A percentile compares a stretch with the other conserved stretches of the same genome.
Evolutionary conservation across 2,113 vertebrate species (phyloP).

Genomic region (Capra hircus): DNA sequence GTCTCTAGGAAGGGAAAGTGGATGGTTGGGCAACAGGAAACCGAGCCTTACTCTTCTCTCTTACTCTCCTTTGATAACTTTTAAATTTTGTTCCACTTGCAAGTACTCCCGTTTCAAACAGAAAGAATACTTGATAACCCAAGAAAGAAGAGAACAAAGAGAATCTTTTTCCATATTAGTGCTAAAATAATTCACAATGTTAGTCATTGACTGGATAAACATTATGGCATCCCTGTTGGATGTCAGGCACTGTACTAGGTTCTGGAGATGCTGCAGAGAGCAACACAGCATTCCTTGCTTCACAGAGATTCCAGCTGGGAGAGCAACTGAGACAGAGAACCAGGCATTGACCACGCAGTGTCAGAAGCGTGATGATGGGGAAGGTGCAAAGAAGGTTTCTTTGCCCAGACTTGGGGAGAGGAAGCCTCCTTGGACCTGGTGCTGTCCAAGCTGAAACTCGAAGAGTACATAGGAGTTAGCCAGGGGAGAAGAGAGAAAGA

Average conservation of each 20-base stretch:
- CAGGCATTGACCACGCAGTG: not conserved
- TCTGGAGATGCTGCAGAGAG: not conserved
- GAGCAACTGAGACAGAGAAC: slow-evolving; percentile 31
- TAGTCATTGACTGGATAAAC: not conserved
- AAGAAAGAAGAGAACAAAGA: slow-evolving; percentile 15
- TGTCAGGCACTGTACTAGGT: not conserved
- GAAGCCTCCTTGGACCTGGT: not conserved
- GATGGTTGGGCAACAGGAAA: not conserved
- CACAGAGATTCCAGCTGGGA: not conserved
- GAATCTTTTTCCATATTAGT: not conserved
- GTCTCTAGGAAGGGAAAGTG: not conserved
- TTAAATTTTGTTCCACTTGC: not conserved
- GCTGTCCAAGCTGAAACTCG: not conserved
- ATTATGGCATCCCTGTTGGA: not conserved
- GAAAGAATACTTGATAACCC: not conserved
- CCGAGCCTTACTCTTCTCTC: not conserved
- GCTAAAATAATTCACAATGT: not conserved
- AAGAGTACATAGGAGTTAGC: not conserved
- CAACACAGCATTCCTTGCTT: not conserved
- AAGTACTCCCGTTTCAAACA: not conserved
- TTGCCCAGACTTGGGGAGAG: not conserved
- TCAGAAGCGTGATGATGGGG: not conserved
- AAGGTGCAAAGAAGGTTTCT: not conserved
- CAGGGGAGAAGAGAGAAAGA: not conserved
- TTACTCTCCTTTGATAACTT: not conserved